Base-by-base conservation (phyloP, 2,797 vertebrate genomes). In the Crypturellus tataupa region DNA sequence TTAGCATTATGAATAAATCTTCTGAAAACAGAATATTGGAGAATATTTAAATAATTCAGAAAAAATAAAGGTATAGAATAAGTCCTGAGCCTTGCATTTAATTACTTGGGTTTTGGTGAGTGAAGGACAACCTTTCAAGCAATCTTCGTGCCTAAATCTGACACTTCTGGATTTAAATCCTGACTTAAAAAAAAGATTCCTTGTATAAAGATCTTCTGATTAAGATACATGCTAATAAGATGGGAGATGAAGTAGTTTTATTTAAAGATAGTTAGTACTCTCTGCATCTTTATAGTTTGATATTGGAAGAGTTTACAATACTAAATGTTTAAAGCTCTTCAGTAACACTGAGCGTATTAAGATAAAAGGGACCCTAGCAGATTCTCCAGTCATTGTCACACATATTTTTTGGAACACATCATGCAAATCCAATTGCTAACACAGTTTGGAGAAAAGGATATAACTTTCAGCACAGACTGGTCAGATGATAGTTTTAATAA, bases 271-370 rank as follows among this genome's bases (percentile, higher is more conserved):
- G 72, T 67, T 64, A 72, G 40, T 80, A 73, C 56, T 62, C 29
- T 9, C 9, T 33, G 21, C 33, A 87, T 19, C 18, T 76, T 85
- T 89, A 59, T 2, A 16, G 58, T 55, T 71, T 84, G 65, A 78
- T 46, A 80, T 42, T 39, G 60, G 67, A 94, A 92, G 39, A 81
- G 65, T 23, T 91, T 85, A 85, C 87, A 87, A 25, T 27, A 83
- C 72, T 44, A 58, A 55, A 68, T 46, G 27, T 53, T 87, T 55
- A 14, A 81, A 84, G 17, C 58, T 35, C 63, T 21, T 49, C 29
- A 58, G 68, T 55, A 65, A 59, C 24, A 51, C 12, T 16, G 58
- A 29, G 10, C 67, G 65, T 58, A 65, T n/a, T 81, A 79, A 65
- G 40, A 90, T 49, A 73, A 83, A 89, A 92, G 12, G 14, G 42